Evolutionary conservation across 2,888 invertebrate species (phyloP), one percentile per base, ranked within the genome.

Genomic region (Drosophila multiciliata): DNA sequence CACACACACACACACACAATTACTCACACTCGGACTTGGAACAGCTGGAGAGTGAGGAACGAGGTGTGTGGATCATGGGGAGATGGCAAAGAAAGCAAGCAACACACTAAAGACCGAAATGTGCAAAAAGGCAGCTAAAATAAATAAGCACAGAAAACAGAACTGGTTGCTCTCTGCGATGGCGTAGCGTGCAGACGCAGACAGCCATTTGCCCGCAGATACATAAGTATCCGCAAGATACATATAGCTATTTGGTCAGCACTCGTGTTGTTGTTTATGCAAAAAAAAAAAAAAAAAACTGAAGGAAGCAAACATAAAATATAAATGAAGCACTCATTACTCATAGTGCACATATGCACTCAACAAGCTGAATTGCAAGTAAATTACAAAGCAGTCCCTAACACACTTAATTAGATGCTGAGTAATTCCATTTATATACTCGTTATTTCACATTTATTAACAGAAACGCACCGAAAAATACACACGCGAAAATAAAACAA

Each of bases 121-220:
- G 82, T 85, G 83, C 87, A 84, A 84, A 80, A 88, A 87, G 75
- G 75, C 66, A 81, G 73, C 82, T 79, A 64, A 83, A 83, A 82
- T 85, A 87, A 83, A 84, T 84, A 82, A 82, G 80, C 75, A 66
- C 80, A 63, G 73, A 71, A 65, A 69, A 71, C 77, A 83, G 81
- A 82, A 82, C 81, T 82, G 83, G 81, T 82, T 82, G 83, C 72
- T 77, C 68, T 75, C 66, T 36, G 55, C 66, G 81, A 68, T 79
- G 75, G 61, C 64, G 23, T 66, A 58, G 62, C 75, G 59, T 64
- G 68, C 77, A 66, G 61, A 57, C 64, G 45, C 50, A 45, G 36
- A 53, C 52, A 45, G 15, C 23, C 45, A 45, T 23, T 32, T 36
- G 68, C 63, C 48, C 54, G 64, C 68, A 75, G 69, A 79, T 75